These are phyloP conservation scores for Lasioglossum pauxillum DNA, from an alignment of 2,888 invertebrate genomes.

Conservation along the genomic window DNA sequence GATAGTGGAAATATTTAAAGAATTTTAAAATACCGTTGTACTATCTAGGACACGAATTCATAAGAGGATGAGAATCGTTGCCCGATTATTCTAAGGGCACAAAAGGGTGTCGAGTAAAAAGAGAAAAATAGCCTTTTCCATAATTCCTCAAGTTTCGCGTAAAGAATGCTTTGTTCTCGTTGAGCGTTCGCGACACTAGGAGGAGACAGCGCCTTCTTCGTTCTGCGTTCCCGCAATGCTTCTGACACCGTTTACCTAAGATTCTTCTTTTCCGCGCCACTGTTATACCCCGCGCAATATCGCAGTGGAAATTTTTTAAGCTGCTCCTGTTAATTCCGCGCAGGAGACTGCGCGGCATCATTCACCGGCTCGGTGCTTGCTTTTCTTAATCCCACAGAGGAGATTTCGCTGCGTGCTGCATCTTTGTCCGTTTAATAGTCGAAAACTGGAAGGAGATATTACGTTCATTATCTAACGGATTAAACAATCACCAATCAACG, in stretches of 20 bases:
- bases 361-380: slow-evolving; percentile 1
- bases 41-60: background rate
- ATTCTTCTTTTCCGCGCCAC: slow-evolving; percentile 15
- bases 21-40: too few relatives aligned
- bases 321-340: slow-evolving; percentile 24
- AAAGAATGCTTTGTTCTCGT: slow-evolving; percentile 30
- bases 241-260: slow-evolving; percentile 26
- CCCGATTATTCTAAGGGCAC: background rate
- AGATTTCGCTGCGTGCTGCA: background rate
- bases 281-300: slow-evolving; percentile 26
- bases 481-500: background rate
- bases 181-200: slow-evolving; percentile 11
- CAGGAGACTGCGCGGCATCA: background rate
- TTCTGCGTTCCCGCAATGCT: slow-evolving; percentile 20
- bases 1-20: too few relatives aligned
- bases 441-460: background rate
- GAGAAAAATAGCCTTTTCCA: background rate
- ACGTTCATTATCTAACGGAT: background rate
- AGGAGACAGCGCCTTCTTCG: slow-evolving; percentile 23
- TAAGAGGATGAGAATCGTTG: background rate
- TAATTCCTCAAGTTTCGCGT: slow-evolving; percentile 3
- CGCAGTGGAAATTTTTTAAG: slow-evolving; percentile 29
- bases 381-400: slow-evolving; percentile 25
- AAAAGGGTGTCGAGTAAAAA: slow-evolving; percentile 10
- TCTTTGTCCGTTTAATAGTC: slow-evolving; percentile 11